These are phyloP conservation scores for Drosophila nigritarsus DNA, from an alignment of 2,888 invertebrate genomes.

Conservation along the genomic window DNA sequence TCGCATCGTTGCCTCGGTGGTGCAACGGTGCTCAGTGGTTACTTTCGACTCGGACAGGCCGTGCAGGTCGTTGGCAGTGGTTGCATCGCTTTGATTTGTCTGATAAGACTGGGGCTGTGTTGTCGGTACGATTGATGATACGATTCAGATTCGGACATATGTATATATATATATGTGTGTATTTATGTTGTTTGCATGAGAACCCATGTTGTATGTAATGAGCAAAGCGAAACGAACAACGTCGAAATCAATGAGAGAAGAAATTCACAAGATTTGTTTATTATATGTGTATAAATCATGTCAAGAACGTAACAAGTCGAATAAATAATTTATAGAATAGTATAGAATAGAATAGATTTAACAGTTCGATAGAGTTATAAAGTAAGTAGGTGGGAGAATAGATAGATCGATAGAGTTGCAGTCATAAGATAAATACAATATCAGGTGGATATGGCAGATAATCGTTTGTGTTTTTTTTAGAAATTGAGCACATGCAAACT, in stretches of 20 bases:
- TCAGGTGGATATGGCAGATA: slow-evolving; percentile 43
- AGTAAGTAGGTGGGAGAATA: slow-evolving; percentile 43
- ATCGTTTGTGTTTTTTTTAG: slow-evolving; percentile 35
- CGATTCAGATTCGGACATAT: slow-evolving; percentile 19
- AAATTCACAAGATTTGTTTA: slow-evolving; percentile 82
- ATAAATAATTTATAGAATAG: slow-evolving; percentile 34
- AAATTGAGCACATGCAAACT: slow-evolving; percentile 83
- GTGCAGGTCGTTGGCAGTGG: slow-evolving; percentile 83
- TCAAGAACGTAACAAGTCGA: slow-evolving; percentile 61
- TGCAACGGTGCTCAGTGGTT: slow-evolving; percentile 85
- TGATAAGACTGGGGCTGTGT: slow-evolving; percentile 83
- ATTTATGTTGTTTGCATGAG: slow-evolving; percentile 36
- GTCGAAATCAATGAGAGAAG: slow-evolving; percentile 82
- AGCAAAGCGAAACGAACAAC: slow-evolving; percentile 80
- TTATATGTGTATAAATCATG: slow-evolving; percentile 65
- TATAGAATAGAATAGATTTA: slow-evolving; percentile 37
- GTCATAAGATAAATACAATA: slow-evolving; percentile 39
- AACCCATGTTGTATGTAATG: slow-evolving; percentile 62
- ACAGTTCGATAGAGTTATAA: slow-evolving; percentile 43
- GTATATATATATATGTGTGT: slow-evolving; percentile 10
- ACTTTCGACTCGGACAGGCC: slow-evolving; percentile 85
- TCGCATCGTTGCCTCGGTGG: slow-evolving; percentile 85
- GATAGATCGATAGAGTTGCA: slow-evolving; percentile 32
- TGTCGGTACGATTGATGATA: slow-evolving; percentile 34
- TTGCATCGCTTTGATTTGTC: slow-evolving; percentile 77